A percentile compares a stretch with the other conserved stretches of the same genome.
Conservation (phyloP, 92 coral and sea anemone genomes). For the Epizoanthus rinbou region DNA sequence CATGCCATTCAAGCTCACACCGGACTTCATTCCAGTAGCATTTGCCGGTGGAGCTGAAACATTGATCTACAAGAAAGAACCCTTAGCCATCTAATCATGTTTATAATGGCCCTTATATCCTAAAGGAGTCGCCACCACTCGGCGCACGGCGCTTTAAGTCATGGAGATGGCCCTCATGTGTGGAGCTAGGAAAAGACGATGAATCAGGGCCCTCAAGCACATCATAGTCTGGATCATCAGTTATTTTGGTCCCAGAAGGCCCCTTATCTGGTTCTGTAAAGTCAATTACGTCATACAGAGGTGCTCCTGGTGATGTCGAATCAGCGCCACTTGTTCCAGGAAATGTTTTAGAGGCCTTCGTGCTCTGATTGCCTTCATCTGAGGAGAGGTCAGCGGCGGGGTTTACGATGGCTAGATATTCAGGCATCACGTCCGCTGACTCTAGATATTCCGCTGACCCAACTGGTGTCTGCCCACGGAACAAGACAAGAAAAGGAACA, state of each 20-base stretch:
- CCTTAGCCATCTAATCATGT: background rate
- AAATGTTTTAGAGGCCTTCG: background rate
- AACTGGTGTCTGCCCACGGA: background rate
- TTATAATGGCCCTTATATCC: background rate
- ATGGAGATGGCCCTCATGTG: background rate
- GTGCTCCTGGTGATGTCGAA: background rate
- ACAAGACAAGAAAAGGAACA: too few relatives aligned
- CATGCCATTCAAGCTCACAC: too few relatives aligned
- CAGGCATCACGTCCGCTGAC: slow-evolving; percentile 28
- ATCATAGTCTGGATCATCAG: slow-evolving; percentile 33
- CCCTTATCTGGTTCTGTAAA: background rate
- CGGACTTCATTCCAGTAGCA: too few relatives aligned
- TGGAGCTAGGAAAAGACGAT: slow-evolving; percentile 19
- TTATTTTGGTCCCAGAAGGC: background rate
- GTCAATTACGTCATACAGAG: slow-evolving; percentile 22
- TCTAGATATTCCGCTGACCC: slow-evolving; percentile 26
- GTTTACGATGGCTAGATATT: slow-evolving; percentile 18
- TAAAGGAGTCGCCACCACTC: slow-evolving; percentile 2
- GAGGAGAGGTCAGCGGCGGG: background rate
- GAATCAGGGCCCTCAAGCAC: slow-evolving; percentile 26
- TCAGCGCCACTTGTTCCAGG: background rate
- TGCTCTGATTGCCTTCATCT: background rate
- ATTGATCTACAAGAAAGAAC: background rate
- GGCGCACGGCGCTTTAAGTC: background rate
- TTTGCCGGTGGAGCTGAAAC: background rate